These are phyloP conservation scores for Cinclus cinclus DNA, from an alignment of 2,113 vertebrate genomes.

Conservation along the genomic window DNA sequence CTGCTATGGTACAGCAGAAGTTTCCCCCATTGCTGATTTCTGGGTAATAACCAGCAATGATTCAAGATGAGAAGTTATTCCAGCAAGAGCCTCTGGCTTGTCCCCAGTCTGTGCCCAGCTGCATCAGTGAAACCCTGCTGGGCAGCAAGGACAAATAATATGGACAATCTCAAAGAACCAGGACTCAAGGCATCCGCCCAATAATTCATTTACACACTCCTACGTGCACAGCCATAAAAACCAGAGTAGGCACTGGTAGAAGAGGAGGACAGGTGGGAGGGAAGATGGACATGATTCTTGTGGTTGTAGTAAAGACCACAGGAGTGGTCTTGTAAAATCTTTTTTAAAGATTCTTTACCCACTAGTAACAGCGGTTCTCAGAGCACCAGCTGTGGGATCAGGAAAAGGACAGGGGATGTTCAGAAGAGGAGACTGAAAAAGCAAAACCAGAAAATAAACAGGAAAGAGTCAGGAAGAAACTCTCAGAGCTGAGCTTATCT, in stretches of 20 bases:
- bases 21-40: accelerated
- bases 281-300: not conserved
- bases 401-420: not conserved
- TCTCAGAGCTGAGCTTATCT: not conserved
- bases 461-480: not conserved
- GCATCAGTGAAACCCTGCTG: not conserved
- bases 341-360: not conserved
- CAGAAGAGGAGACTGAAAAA: not conserved
- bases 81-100: not conserved
- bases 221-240: not conserved
- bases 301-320: not conserved
- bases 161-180: not conserved
- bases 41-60: not conserved
- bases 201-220: not conserved
- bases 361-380: not conserved
- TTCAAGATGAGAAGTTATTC: not conserved
- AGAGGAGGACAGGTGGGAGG: not conserved
- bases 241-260: not conserved
- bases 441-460: not conserved
- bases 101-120: not conserved
- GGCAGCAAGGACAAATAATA: not conserved
- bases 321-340: not conserved
- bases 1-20: accelerated
- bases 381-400: not conserved
- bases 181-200: not conserved